phyloP scores from a whole-genome alignment of 2,888 invertebrate genomes.

The Anodontia alba region DNA sequence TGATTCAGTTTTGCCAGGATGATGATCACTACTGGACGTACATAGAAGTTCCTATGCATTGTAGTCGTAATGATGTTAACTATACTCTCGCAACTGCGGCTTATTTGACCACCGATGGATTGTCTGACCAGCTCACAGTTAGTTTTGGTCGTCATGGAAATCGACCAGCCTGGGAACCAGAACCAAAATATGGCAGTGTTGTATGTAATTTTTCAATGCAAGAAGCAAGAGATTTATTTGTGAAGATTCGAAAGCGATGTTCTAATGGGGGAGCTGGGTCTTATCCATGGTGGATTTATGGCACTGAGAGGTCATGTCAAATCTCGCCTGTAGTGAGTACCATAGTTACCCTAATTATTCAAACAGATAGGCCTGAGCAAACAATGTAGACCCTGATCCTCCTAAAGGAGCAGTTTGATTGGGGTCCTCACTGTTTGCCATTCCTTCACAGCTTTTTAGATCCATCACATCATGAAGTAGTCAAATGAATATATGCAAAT shows the following conservation, averaged over 20 bases:
- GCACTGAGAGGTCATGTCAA: constrained; percentile 4
- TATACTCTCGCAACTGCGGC: constrained; percentile 66
- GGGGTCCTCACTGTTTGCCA: too few relatives aligned
- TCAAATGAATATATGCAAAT: too few relatives aligned
- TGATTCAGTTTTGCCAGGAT: constrained; percentile 81
- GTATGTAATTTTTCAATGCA: constrained; percentile 60
- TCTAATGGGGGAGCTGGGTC: constrained; percentile 34
- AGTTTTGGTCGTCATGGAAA: constrained; percentile 46
- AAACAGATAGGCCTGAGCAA: too few relatives aligned
- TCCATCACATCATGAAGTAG: too few relatives aligned
- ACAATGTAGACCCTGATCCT: too few relatives aligned
- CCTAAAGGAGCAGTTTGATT: too few relatives aligned
- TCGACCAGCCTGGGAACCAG: constrained; percentile 18
- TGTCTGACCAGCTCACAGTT: constrained; percentile 35
- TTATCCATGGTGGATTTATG: constrained; percentile 62
- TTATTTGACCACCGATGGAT: constrained; percentile 23
- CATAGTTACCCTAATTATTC: too few relatives aligned
- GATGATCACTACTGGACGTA: constrained; percentile 81
- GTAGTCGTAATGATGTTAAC: constrained; percentile 42
- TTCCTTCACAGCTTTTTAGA: too few relatives aligned
- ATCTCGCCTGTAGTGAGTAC: constrained; percentile 6
- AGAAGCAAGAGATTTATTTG: constrained; percentile 30
- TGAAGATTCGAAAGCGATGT: constrained; percentile 42
- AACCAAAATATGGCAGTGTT: constrained; percentile 35
- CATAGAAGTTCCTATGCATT: constrained; percentile 81